Conservation (phyloP, 1,140 invertebrate species). For the Bombus impatiens region DNA sequence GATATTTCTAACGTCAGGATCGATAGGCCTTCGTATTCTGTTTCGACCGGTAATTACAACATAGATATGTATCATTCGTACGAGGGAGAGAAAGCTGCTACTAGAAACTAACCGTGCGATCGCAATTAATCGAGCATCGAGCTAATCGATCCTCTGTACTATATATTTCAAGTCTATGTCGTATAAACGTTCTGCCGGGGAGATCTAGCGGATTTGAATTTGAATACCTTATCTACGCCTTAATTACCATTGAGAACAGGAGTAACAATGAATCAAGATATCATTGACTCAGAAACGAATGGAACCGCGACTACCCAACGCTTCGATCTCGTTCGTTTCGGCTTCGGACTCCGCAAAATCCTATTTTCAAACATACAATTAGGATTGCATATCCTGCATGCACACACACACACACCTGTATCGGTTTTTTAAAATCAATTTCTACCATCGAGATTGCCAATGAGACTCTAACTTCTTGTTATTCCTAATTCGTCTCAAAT, state of each 20-base stretch:
- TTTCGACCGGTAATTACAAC: constrained; percentile 60
- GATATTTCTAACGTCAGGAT: constrained; percentile 63
- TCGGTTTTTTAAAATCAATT: no score
- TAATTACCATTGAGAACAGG: not conserved
- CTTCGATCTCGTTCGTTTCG: not conserved
- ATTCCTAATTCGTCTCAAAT: not conserved
- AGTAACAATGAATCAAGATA: not conserved
- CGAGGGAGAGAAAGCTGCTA: constrained; percentile 38
- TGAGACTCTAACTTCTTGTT: no score
- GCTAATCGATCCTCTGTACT: constrained; percentile 34
- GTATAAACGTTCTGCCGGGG: not conserved
- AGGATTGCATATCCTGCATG: no score
- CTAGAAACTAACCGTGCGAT: constrained; percentile 15
- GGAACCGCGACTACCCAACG: not conserved
- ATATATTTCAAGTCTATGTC: not conserved
- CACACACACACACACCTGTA: no score
- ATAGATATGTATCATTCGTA: constrained; percentile 39
- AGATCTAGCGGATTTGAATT: not conserved
- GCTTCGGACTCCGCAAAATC: not conserved
- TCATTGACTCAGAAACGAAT: not conserved
- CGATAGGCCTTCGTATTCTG: constrained; percentile 59
- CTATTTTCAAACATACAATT: no score
- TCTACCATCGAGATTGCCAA: no score
- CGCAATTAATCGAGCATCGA: constrained; percentile 48
- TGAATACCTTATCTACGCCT: not conserved